Evolutionary conservation across 1,140 invertebrate genomes (phyloP), one percentile per base, ranked within the genome.

Genomic region (Ostrea edulis): DNA sequence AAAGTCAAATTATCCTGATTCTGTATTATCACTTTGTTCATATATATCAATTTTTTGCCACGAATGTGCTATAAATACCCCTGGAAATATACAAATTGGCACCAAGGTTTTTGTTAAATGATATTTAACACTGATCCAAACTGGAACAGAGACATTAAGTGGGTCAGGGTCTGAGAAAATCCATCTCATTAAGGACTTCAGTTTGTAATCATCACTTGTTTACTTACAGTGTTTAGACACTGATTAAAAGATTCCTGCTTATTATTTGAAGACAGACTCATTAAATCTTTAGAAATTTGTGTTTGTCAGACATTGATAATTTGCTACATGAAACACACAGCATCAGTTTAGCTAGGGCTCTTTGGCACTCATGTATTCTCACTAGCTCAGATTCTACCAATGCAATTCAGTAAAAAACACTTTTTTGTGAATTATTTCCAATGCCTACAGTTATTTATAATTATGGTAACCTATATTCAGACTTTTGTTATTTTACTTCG

Each of bases 291-390:
- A 7, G 55, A 62, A 14, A 35, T 35, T 77, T 77, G 68, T 77
- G 25, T 25, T 35, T 77, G 29, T 77, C 68, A 29, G 68, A 77
- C 68, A 35, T 9, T 77, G 68, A 77, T 77, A 35, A 77, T 77
- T 77, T 77, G 9, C 25, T 77, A 14, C 68, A 9, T 77, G 11
- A 29, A 77, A 77, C 14, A 8, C 29, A 7, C 29, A 77, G 29
- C 68, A 44, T 44, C 68, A 35, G 68, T 77, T 77, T 22, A 20
- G n/a, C n/a, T n/a, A n/a, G n/a, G 1, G n/a, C 25, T 77, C 25
- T 77, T 29, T 25, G 68, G 9, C 29, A 29, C 8, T 77, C 29
- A 25, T 55, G 9, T 55, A 7, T 62, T 7, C 55, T 77, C 12
- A 14, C 68, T 29, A 25, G 68, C 68, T 77, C 29, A 77, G 68